Percentiles rank a stretch among this genome's conserved stretches.
Conservation (phyloP, 2,113 vertebrate genomes). For the Lichenostomus cassidix region DNA sequence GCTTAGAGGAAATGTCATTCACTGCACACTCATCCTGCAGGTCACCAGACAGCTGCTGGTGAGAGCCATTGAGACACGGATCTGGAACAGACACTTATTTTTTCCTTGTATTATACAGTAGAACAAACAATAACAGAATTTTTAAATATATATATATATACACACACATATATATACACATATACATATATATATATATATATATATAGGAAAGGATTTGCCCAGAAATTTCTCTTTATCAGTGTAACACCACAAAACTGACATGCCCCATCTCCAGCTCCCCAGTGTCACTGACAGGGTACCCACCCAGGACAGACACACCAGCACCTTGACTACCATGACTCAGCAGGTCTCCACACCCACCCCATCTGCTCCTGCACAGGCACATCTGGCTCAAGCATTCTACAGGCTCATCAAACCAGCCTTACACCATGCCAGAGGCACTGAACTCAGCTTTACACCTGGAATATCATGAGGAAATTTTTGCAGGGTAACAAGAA, state of each 20-base stretch:
- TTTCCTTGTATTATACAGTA: not conserved
- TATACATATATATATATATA: too few relatives aligned
- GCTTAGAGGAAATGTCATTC: not conserved
- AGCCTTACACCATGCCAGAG: not conserved
- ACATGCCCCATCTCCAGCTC: not conserved
- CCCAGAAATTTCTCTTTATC: not conserved
- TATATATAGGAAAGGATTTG: not conserved
- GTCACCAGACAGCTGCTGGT: not conserved
- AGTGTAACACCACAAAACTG: accelerated
- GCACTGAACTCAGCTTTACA: not conserved
- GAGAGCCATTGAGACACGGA: not conserved
- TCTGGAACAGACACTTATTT: not conserved
- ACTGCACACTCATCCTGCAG: not conserved
- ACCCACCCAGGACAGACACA: not conserved
- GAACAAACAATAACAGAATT: not conserved
- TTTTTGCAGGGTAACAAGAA: not conserved
- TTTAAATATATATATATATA: too few relatives aligned
- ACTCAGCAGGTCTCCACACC: not conserved
- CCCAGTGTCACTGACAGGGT: accelerated
- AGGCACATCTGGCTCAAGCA: not conserved
- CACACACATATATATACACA: too few relatives aligned
- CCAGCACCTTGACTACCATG: not conserved
- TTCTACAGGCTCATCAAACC: not conserved
- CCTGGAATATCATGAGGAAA: not conserved
- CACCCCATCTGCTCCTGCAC: not conserved